Conservation (phyloP, 2,113 vertebrate species). For the Hoplias malabaricus region DNA sequence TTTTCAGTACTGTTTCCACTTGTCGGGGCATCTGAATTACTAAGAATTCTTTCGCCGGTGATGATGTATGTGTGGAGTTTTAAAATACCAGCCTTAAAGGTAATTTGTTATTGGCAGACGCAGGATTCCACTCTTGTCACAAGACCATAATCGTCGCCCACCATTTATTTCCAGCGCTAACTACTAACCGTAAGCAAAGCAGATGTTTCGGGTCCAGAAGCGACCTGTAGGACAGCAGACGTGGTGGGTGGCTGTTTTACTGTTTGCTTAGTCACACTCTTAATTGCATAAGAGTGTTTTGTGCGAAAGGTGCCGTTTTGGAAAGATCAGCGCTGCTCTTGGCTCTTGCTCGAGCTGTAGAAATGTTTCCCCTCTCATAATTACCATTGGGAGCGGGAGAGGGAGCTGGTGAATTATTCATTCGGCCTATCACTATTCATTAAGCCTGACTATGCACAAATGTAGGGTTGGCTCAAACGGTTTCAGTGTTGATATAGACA, state of each 20-base stretch:
- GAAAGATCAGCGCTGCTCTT: slow-evolving; percentile 33
- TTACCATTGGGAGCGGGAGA: neutral
- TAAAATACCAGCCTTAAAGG: slow-evolving; percentile 24
- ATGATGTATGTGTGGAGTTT: neutral
- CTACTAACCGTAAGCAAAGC: slow-evolving; percentile 42
- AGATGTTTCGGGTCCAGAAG: slow-evolving; percentile 40
- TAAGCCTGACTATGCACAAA: neutral
- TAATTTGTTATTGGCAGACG: slow-evolving; percentile 22
- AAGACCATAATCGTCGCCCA: slow-evolving; percentile 44
- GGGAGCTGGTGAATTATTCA: neutral
- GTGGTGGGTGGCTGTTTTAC: slow-evolving; percentile 46
- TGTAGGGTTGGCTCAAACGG: neutral
- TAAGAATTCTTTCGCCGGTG: neutral
- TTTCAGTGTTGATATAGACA: neutral
- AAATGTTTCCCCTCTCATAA: slow-evolving; percentile 25
- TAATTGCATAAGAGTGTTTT: slow-evolving; percentile 38
- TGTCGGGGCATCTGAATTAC: neutral
- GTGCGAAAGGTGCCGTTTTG: slow-evolving; percentile 42
- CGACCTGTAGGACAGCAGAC: slow-evolving; percentile 42
- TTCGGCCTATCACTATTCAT: slow-evolving; percentile 1
- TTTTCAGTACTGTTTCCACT: slow-evolving; percentile 1
- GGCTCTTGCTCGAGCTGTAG: slow-evolving; percentile 18
- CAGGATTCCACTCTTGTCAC: slow-evolving; percentile 38
- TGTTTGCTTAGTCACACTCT: slow-evolving; percentile 52
- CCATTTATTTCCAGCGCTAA: slow-evolving; percentile 39